Evolutionary conservation across 2,797 vertebrate species (phyloP), one percentile per base, ranked within the genome.

Genomic region (Sitta carolinensis): DNA sequence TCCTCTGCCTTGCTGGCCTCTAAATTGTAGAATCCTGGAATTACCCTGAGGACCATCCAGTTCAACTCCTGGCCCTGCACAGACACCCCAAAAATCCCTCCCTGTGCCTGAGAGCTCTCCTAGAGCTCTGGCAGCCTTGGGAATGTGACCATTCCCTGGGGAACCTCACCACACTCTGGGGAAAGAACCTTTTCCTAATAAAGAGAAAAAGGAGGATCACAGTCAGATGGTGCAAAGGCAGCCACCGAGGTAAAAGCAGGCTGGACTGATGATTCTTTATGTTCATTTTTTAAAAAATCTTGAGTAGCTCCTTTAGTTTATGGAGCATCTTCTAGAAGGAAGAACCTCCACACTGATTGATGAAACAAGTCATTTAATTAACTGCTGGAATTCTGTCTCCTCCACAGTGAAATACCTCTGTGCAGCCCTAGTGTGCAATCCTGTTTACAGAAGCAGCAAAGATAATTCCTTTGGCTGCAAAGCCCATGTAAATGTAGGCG

Each of bases 401-500:
- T 86, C 62, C 48, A 11, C 1, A 50, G 58, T 75, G 77, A 78
- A 86, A 80, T 27, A n/a, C n/a, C 76, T 75, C 42, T 42, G 69
- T 91, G 45, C 85, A 84, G 87, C 57, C 66, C n/a, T 5, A 3
- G 52, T 9, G 57, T 77, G 85, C 86, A 68, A 7, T 32, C 2
- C 0, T 86, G 62, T 90, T 89, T 93, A 62, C 73, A 64, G 66
- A 61, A 72, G 80, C 14, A 94, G 77, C 69, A 57, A 57, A 84
- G 86, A 81, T 23, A 61, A 88, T 51, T 86, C 88, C 69, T 81
- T 34, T 69, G 88, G 76, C 70, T 95, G 85, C 76, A 75, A 77
- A 80, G 34, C 79, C 79, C 45, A 5, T 36, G 69, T 1, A 85
- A 54, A 89, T 57, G 92, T 90, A 62, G 95, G 90, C 22, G 30